phyloP scores from a whole-genome alignment of 2,797 vertebrate species.

The Pristis pectinata region DNA sequence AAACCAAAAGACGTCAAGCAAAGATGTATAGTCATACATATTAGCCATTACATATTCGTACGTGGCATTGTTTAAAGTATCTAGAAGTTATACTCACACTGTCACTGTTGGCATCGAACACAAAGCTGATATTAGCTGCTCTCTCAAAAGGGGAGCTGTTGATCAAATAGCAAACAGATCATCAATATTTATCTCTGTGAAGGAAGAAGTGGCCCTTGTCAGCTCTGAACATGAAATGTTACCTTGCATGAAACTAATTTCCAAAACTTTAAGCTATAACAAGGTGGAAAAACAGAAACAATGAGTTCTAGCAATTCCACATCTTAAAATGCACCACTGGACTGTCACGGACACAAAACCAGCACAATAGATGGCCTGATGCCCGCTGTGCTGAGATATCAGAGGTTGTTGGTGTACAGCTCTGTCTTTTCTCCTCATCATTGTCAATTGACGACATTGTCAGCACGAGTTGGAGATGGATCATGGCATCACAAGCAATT shows the following conservation, averaged over 20 bases:
- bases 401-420: background rate
- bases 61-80: background rate
- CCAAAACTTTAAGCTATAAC: background rate
- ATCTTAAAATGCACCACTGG: background rate
- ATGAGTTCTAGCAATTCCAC: background rate
- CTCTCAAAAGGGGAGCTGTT: slow-evolving; percentile 58
- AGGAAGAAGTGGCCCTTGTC: slow-evolving; percentile 32
- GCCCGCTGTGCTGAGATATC: background rate
- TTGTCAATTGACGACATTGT: no score
- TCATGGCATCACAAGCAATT: no score
- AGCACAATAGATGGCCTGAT: background rate
- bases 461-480: no score
- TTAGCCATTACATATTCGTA: no score
- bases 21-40: no score
- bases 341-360: background rate
- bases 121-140: slow-evolving; percentile 57
- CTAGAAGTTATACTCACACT: slow-evolving; percentile 51
- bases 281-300: background rate
- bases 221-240: slow-evolving; percentile 15
- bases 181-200: slow-evolving; percentile 12
- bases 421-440: background rate
- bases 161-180: background rate
- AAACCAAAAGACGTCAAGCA: no score
- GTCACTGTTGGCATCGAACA: slow-evolving; percentile 54
- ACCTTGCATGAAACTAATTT: slow-evolving; percentile 14